Percentiles rank a stretch among this genome's conserved stretches.
Evolutionary conservation across 2,113 vertebrate genomes (phyloP).

Genomic region (Nycticryphes semicollaris): DNA sequence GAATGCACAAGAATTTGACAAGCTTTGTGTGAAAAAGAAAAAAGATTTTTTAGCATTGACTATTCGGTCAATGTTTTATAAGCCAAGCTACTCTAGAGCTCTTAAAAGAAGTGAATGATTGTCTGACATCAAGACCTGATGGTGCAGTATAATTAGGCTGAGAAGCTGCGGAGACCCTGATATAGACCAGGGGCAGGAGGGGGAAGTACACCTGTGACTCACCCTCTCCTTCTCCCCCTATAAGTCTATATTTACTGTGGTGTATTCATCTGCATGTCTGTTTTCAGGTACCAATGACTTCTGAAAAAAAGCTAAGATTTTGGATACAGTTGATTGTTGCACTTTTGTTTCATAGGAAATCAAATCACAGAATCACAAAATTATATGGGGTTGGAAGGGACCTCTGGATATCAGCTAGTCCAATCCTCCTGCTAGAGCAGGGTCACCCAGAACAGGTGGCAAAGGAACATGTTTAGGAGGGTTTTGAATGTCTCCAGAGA

Average conservation of each 20-base stretch:
- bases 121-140: neutral
- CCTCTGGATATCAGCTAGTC: too few species aligned
- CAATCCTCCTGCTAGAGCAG: too few species aligned
- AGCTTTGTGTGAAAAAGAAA: neutral
- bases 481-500: too few species aligned
- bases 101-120: neutral
- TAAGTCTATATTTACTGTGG: neutral
- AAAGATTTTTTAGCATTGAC: neutral
- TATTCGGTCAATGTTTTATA: neutral
- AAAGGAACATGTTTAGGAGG: too few species aligned
- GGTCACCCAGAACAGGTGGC: too few species aligned
- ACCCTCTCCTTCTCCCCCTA: rapidly evolving
- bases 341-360: neutral
- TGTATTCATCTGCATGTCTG: neutral
- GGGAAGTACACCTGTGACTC: neutral
- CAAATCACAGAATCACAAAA: too few species aligned
- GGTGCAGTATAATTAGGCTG: neutral
- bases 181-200: neutral
- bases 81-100: neutral
- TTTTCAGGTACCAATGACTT: neutral
- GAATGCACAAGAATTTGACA: neutral
- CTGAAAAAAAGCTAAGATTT: neutral
- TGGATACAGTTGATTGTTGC: neutral
- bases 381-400: too few species aligned
- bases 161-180: neutral